phyloP scores from a whole-genome alignment of 2,888 invertebrate species.

The Trichogramma dendrolimi region DNA sequence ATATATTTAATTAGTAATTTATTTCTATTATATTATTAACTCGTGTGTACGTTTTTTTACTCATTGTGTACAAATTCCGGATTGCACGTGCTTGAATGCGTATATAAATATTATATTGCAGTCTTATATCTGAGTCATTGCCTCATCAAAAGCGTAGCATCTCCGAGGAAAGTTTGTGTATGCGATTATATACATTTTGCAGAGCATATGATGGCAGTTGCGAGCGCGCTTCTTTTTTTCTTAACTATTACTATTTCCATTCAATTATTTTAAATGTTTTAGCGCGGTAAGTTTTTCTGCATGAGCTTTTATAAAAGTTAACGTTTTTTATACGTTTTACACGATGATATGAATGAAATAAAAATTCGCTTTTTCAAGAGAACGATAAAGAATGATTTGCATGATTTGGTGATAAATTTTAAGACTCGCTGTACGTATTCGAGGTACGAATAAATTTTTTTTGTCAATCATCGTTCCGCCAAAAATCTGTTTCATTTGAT shows the following conservation, averaged over 20 bases:
- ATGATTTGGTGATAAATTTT: slow-evolving; percentile 16
- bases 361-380: too few species aligned
- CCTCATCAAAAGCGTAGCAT: neutral
- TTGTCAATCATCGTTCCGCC: slow-evolving; percentile 8
- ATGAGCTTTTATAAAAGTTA: slow-evolving; percentile 19
- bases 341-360: too few species aligned
- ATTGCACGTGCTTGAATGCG: slow-evolving; percentile 29
- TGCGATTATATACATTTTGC: too few species aligned
- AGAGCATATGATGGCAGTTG: slow-evolving; percentile 11
- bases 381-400: neutral
- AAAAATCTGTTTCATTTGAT: slow-evolving; percentile 5
- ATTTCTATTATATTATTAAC: too few species aligned
- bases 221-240: slow-evolving; percentile 12
- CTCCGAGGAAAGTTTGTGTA: slow-evolving; percentile 25
- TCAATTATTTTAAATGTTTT: slow-evolving; percentile 21
- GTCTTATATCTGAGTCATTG: slow-evolving; percentile 28
- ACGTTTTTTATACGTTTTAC: neutral
- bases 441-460: slow-evolving; percentile 4
- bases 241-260: slow-evolving; percentile 16
- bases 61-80: slow-evolving; percentile 22
- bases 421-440: slow-evolving; percentile 15
- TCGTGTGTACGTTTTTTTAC: neutral
- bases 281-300: slow-evolving; percentile 26
- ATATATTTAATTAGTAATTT: slow-evolving; percentile 19
- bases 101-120: slow-evolving; percentile 29